Percentiles rank a stretch among this genome's conserved stretches.
Evolutionary conservation across 2,113 vertebrate genomes (phyloP).

Genomic region (Mellivora capensis): DNA sequence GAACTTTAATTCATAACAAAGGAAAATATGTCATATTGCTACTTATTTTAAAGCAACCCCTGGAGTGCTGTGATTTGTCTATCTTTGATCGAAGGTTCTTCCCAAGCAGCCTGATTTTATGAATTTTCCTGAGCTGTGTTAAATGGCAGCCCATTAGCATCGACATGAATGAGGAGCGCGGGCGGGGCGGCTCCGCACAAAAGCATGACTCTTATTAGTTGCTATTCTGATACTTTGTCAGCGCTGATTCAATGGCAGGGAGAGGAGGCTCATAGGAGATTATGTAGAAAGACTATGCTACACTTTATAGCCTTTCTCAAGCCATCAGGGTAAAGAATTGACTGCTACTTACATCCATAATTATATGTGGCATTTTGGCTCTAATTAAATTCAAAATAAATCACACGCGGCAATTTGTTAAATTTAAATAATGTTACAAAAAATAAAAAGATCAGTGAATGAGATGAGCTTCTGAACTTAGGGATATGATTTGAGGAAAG

Average conservation of each 20-base stretch:
- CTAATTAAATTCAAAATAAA: conserved; percentile 73
- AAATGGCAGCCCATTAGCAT: conserved; percentile 44
- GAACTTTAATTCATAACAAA: conserved; percentile 30
- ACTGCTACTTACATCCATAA: conserved; percentile 49
- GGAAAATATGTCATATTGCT: neutral
- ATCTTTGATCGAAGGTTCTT: conserved; percentile 52
- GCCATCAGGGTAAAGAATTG: conserved; percentile 52
- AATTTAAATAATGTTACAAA: conserved; percentile 63
- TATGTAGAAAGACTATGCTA: conserved; percentile 20
- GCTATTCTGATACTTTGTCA: conserved; percentile 60
- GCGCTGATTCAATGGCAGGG: conserved; percentile 15
- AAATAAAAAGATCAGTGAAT: conserved; percentile 50
- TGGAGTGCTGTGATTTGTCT: neutral
- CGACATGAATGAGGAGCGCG: neutral
- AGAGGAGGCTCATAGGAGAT: conserved; percentile 40
- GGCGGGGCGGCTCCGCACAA: neutral
- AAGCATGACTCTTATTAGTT: conserved; percentile 46
- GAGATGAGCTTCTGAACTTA: conserved; percentile 51
- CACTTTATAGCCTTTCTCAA: conserved; percentile 60
- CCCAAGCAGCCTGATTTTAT: conserved; percentile 39
- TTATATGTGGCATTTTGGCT: conserved; percentile 63
- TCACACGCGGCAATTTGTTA: conserved; percentile 58
- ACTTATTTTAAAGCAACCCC: conserved; percentile 23
- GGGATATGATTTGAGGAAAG: conserved; percentile 43
- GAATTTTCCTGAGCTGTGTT: conserved; percentile 43